These are phyloP conservation scores for Xyliphius kryptos DNA, from an alignment of 2,113 vertebrate genomes.

Conservation along the genomic window DNA sequence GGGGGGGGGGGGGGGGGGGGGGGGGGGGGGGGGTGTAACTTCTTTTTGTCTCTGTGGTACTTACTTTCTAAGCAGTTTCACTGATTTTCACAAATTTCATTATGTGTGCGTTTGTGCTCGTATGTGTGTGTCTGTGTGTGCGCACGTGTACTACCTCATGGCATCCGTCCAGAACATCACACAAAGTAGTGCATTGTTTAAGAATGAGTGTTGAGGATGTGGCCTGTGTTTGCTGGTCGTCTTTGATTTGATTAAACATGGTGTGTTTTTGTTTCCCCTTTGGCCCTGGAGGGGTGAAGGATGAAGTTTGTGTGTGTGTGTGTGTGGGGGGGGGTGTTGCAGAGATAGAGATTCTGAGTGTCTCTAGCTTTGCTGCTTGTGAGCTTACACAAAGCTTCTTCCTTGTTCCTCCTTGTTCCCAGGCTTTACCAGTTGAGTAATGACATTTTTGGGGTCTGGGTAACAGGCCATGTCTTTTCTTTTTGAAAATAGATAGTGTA, in stretches of 20 bases:
- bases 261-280: conserved; percentile 50
- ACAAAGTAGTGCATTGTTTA: conserved; percentile 63
- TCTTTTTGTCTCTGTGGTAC: too few relatives aligned
- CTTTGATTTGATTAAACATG: conserved; percentile 55
- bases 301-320: conserved; percentile 1
- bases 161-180: conserved; percentile 48
- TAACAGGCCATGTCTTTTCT: background rate
- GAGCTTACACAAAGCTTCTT: background rate
- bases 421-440: conserved; percentile 21
- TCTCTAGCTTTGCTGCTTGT: background rate
- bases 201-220: conserved; percentile 22
- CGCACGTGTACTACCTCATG: conserved; percentile 54
- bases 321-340: background rate
- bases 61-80: too few relatives aligned
- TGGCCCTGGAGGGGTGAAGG: conserved; percentile 20
- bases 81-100: conserved; percentile 22
- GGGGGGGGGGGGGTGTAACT: too few relatives aligned
- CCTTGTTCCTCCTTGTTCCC: conserved; percentile 14
- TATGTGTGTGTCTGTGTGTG: conserved; percentile 25
- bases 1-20: too few relatives aligned
- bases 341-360: too few relatives aligned
- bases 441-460: conserved; percentile 12
- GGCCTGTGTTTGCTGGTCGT: conserved; percentile 52
- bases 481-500: background rate
- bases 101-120: conserved; percentile 47